Base-by-base conservation (phyloP, 1,140 invertebrate species). In the Ectropis grisescens region DNA sequence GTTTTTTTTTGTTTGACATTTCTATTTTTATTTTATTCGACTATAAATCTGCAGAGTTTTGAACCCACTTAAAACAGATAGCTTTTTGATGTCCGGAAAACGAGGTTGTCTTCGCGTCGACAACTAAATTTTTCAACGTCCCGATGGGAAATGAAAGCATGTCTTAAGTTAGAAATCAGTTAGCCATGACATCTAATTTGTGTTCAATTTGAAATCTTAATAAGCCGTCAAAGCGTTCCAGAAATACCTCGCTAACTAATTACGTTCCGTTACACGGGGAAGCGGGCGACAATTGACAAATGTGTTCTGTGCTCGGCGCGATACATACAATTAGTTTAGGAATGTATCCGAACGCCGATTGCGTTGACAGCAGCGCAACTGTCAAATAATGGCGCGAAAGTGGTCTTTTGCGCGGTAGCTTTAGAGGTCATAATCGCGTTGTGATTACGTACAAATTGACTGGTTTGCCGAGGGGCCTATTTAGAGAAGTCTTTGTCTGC, bases 171-270 rank as follows among this genome's bases (percentile, higher is more conserved):
- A 65, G 60, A 52, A 64, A 79, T 74, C 65, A 65, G 65, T 74
- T 67, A 66, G 58, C 47, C 54, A 53, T 65, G 74, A 79, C 74
- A 75, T 58, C 58, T 59, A 79, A 79, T 79, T 74, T 78, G 70
- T 75, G 66, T 72, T 54, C 68, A 67, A 79, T 79, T 75, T 74
- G 57, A 70, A 70, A 70, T 69, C 55, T 69, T 79, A 79, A 79
- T 74, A 74, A 79, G 69, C 70, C 70, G 74, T 79, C 74, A 79
- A 74, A 74, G 67, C 59, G 67, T 56, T 65, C 66, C 68, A 43
- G 66, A 71, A 79, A 75, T 72, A 75, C 54, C 55, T 59, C 37
- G 50, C 49, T 68, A 64, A 79, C 65, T 75, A 79, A 75, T 74
- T 75, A 64, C 46, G 47, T 59, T 42, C 47, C 48, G 51, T 59